Conservation (phyloP, 2,797 vertebrate genomes). For the Siniperca scherzeri region DNA sequence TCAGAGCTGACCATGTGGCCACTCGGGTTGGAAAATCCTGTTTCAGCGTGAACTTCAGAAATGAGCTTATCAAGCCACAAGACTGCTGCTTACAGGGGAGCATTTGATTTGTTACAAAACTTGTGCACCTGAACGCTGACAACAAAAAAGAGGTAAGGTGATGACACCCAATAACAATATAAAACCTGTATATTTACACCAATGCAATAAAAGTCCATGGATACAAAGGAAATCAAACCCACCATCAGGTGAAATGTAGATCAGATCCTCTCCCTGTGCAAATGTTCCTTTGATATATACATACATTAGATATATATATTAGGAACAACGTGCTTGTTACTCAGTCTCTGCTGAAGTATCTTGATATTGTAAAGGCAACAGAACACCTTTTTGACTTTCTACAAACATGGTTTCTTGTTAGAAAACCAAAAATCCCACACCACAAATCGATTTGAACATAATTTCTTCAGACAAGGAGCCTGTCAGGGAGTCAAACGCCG, state of each 20-base stretch:
- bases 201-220: background rate
- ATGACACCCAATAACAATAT: background rate
- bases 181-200: background rate
- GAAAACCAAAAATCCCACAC: background rate
- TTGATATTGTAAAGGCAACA: background rate
- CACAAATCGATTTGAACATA: conserved; percentile 19
- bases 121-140: conserved; percentile 16
- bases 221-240: background rate
- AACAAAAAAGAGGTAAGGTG: background rate
- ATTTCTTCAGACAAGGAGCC: conserved; percentile 37
- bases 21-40: conserved; percentile 29
- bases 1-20: conserved; percentile 41
- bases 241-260: background rate
- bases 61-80: conserved; percentile 28
- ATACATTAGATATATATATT: no score
- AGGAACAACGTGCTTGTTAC: background rate
- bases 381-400: conserved; percentile 35
- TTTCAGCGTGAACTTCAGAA: conserved; percentile 43
- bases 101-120: background rate
- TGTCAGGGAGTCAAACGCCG: conserved; percentile 21
- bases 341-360: background rate
- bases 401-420: background rate
- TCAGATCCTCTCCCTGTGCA: background rate
- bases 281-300: background rate
- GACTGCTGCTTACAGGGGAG: background rate